Percentiles rank a stretch among this genome's conserved stretches.
Evolutionary conservation across 2,888 invertebrate genomes (phyloP).

Genomic region (Archips crataeganus): DNA sequence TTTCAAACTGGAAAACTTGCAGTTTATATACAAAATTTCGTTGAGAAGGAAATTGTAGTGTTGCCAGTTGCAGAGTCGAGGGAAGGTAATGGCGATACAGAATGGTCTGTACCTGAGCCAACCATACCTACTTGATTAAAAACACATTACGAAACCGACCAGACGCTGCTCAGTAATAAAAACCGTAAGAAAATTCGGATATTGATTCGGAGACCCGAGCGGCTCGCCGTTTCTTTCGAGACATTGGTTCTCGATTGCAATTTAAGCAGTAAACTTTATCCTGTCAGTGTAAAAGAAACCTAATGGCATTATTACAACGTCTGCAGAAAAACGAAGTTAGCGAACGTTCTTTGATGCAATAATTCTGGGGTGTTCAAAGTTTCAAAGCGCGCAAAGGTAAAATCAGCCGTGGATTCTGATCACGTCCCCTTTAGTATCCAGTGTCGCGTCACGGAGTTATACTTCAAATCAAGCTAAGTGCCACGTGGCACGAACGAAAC

Average conservation of each 20-base stretch:
- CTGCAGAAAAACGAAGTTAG: slow-evolving; percentile 27
- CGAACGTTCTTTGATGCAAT: slow-evolving; percentile 30
- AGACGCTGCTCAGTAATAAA: slow-evolving; percentile 45
- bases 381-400: slow-evolving; percentile 26
- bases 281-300: background rate
- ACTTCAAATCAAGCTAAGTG: slow-evolving; percentile 65
- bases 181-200: slow-evolving; percentile 8
- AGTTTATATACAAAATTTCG: slow-evolving; percentile 16
- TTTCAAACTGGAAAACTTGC: slow-evolving; percentile 17
- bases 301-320: slow-evolving; percentile 17
- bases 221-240: slow-evolving; percentile 5
- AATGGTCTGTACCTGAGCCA: slow-evolving; percentile 7
- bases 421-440: slow-evolving; percentile 59
- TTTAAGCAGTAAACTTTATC: slow-evolving; percentile 9
- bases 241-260: slow-evolving; percentile 13
- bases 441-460: slow-evolving; percentile 54
- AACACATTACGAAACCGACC: slow-evolving; percentile 51
- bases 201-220: slow-evolving; percentile 18
- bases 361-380: slow-evolving; percentile 33
- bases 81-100: background rate
- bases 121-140: slow-evolving; percentile 46
- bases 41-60: slow-evolving; percentile 3
- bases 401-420: slow-evolving; percentile 49
- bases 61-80: background rate
- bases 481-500: slow-evolving; percentile 49